Evolutionary conservation across 2,797 vertebrate genomes (phyloP), one percentile per base, ranked within the genome.

Genomic region (Ataeniobius toweri): DNA sequence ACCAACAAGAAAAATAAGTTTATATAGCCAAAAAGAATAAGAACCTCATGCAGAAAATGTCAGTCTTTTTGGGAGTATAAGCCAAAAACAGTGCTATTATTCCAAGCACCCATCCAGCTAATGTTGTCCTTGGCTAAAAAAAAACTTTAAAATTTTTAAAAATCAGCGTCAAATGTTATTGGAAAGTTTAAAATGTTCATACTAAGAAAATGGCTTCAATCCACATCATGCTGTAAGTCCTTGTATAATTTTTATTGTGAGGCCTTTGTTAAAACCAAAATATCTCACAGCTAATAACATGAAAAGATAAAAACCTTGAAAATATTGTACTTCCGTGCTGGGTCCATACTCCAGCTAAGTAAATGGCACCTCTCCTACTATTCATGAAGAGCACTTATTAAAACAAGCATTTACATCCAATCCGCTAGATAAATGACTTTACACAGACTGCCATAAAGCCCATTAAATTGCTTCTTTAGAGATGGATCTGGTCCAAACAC

Each of bases 401-500:
- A 97, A 97, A 97, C 95, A 97, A 97, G 96, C 96, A 96, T 97
- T 96, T 95, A 95, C 94, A 96, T 95, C 96, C 95, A 96, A 94
- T 96, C 94, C 89, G 86, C 90, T 93, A 96, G 97, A 98, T 96
- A 97, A 97, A 98, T 97, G 94, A 97, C 96, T 96, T 95, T 91
- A 96, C 94, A 96, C 95, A 96, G 96, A 97, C 96, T 97, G 97
- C 97, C 97, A 98, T 94, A 95, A 96, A 97, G 95, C 95, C 97
- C 97, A 98, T 98, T 99, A 98, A 95, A 96, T 94, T 90, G 94
- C 93, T 97, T 95, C 94, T 97, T 96, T 96, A 95, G 94, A 96
- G 95, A 97, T 98, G 97, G 97, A 98, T 96, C 94, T 68, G 90
- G 94, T 98, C 97, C 97, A 98, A 98, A 97, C 95, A 96, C 96